Conservation (phyloP, 2,888 invertebrate species). For the Limnephilus lunatus region DNA sequence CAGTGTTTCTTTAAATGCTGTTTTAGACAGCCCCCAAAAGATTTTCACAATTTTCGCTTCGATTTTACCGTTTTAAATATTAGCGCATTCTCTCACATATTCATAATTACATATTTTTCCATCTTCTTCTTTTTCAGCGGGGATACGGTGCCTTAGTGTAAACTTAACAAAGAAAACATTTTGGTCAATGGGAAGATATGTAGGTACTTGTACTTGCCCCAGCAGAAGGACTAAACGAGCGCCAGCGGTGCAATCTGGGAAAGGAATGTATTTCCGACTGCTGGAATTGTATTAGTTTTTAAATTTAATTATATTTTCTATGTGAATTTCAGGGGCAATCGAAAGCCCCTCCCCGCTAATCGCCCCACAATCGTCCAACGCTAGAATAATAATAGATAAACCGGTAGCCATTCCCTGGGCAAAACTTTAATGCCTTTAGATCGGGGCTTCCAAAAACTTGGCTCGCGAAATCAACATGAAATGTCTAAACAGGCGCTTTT, state of each 20-base stretch:
- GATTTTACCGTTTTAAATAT: too few relatives aligned
- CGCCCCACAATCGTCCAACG: not conserved
- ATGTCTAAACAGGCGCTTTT: not conserved
- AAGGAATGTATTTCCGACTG: not conserved
- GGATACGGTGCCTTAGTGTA: too few relatives aligned
- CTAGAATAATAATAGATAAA: constrained; percentile 41
- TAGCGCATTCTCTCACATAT: too few relatives aligned
- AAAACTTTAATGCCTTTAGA: constrained; percentile 50
- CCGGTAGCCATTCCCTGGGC: constrained; percentile 63
- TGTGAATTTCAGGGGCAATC: constrained; percentile 2
- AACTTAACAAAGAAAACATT: not conserved
- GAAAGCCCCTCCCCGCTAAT: not conserved
- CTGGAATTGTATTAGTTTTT: not conserved
- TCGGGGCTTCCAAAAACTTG: not conserved
- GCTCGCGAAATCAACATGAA: not conserved
- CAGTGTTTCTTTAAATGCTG: too few relatives aligned
- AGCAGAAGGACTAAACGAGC: not conserved
- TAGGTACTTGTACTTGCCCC: not conserved
- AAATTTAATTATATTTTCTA: constrained; percentile 21
- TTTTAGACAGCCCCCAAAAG: too few relatives aligned
- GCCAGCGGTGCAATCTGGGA: not conserved
- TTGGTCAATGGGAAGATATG: not conserved
- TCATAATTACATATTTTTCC: too few relatives aligned
- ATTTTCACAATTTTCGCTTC: too few relatives aligned
- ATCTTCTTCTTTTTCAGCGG: too few relatives aligned